These are phyloP conservation scores for Aplysia californica DNA, from an alignment of 1,140 invertebrate genomes.

Conservation along the genomic window DNA sequence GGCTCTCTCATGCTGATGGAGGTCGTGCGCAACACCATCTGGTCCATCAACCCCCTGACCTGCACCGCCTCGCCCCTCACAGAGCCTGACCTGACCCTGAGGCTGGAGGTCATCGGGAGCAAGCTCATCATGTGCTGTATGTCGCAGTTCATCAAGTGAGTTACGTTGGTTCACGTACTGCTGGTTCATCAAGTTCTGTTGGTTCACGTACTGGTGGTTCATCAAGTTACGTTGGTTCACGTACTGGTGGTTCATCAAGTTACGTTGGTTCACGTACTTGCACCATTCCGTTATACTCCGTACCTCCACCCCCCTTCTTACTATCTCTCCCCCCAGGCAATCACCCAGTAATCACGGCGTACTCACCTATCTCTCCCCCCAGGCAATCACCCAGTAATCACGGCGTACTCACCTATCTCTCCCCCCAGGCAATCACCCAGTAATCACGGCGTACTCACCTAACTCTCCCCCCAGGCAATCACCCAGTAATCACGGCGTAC, in stretches of 20 bases:
- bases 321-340: too few relatives aligned
- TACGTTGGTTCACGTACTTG: background rate
- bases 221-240: background rate
- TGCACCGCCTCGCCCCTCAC: conserved; percentile 5
- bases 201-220: background rate
- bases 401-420: too few relatives aligned
- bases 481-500: too few relatives aligned
- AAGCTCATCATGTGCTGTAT: conserved; percentile 12
- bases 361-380: too few relatives aligned
- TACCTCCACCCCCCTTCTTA: too few relatives aligned
- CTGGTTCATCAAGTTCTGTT: background rate
- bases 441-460: too few relatives aligned
- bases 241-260: background rate
- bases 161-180: background rate
- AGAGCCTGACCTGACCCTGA: conserved; percentile 15
- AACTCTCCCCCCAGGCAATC: too few relatives aligned
- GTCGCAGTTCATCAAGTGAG: background rate
- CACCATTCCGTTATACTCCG: background rate
- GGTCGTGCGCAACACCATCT: conserved; percentile 18
- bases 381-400: too few relatives aligned
- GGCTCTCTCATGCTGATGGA: conserved; percentile 2
- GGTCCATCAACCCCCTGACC: conserved; percentile 21
- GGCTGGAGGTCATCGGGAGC: conserved; percentile 21
- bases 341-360: too few relatives aligned
- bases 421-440: too few relatives aligned